Evolutionary conservation across 2,888 invertebrate genomes (phyloP).

Genomic region (Parnassius glacialis): DNA sequence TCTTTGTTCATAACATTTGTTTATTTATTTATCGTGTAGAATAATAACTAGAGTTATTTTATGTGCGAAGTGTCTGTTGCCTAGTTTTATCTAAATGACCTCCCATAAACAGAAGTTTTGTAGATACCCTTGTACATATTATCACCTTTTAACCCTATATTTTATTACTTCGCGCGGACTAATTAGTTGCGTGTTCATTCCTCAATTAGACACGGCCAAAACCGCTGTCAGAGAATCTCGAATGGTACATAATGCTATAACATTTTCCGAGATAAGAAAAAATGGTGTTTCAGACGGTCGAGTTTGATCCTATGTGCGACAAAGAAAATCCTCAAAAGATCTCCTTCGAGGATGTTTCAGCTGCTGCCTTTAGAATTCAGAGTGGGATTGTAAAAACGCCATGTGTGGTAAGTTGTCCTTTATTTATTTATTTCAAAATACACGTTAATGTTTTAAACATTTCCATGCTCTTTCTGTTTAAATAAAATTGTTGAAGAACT

Average conservation of each 20-base stretch:
- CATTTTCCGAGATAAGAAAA: constrained; percentile 35
- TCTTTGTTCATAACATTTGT: background rate
- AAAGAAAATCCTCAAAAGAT: constrained; percentile 86
- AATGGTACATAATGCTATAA: constrained; percentile 8
- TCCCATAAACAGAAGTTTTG: constrained; percentile 14
- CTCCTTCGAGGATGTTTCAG: constrained; percentile 92
- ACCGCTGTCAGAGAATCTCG: background rate
- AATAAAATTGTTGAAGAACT: background rate
- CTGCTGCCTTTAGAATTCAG: constrained; percentile 93
- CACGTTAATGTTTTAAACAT: background rate
- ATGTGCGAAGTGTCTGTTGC: background rate
- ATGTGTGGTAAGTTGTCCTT: constrained; percentile 85
- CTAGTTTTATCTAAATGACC: constrained; percentile 16
- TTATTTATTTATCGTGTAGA: constrained; percentile 1
- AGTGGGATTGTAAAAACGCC: constrained; percentile 91
- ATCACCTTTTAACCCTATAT: constrained; percentile 22
- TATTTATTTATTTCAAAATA: background rate
- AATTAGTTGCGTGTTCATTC: constrained; percentile 2
- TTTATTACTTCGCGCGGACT: constrained; percentile 12
- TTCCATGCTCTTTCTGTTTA: constrained; percentile 1
- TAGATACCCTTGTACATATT: constrained; percentile 9
- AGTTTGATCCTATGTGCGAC: constrained; percentile 82
- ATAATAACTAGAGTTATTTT: constrained; percentile 16
- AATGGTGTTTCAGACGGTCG: constrained; percentile 72
- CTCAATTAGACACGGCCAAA: constrained; percentile 3